Base-by-base conservation (phyloP, 2,888 invertebrate genomes). In the Agelastica alni region DNA sequence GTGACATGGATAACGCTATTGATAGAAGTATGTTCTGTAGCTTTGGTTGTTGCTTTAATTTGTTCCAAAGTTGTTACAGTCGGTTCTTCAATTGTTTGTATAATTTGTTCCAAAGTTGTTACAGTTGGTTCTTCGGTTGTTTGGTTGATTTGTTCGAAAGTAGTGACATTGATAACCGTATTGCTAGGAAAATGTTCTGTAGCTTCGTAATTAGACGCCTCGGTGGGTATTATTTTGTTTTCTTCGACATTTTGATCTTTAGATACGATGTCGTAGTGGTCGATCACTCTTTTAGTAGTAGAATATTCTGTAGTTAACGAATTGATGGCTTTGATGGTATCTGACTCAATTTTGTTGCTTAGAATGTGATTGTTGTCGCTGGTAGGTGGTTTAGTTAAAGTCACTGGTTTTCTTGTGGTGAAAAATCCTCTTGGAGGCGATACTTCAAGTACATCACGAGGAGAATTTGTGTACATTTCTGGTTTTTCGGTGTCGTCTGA, bases 271-370 rank as follows among this genome's bases (percentile, higher is more conserved):
- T 59, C 51, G 28, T 49, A 48, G 26, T 58, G 60, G 14, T 41
- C 53, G 41, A 56, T 58, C 5, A 34, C 36, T 51, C 47, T 57
- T 31, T 60, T 52, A n/a, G 53, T 48, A 16, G 22, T 53, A 10
- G 53, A n/a, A 14, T 32, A 36, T 9, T 51, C 59, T 12, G 61
- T 59, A 3, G 57, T 54, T n/a, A 60, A 46, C 0, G 51, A 7
- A 39, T 46, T 58, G 6, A 56, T 59, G 5, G 64, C 60, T 58
- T 68, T 68, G 14, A 64, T 44, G 14, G 63, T 64, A 44, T 72
- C 73, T 6, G 66, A 66, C 60, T 74, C 74, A 34, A 75, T 76
- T 55, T 71, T 73, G 54, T 75, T 76, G 55, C 64, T 75, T 49
- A 76, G 60, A 43, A 65, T 58, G 51, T 71, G 56, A 55, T 60